Evolutionary conservation across 1,140 invertebrate species (phyloP).

Genomic region (Andrena cerasifolii): DNA sequence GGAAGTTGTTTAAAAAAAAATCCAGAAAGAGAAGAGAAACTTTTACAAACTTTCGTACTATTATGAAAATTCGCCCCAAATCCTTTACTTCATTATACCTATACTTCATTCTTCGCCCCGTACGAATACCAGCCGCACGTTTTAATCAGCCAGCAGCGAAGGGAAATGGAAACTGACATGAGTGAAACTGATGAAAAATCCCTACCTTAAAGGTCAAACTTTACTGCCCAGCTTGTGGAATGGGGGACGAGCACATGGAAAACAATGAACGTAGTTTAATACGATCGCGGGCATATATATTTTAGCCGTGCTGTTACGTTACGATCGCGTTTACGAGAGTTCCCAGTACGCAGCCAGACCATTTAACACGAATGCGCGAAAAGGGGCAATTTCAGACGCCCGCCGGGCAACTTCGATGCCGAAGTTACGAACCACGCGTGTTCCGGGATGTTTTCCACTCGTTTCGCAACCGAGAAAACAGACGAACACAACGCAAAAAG

Average conservation of each 20-base stretch:
- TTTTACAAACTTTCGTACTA: too few relatives aligned
- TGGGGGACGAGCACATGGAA: neutral
- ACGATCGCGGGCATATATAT: neutral
- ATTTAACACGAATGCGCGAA: neutral
- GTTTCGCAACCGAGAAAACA: neutral
- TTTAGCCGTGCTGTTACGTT: neutral
- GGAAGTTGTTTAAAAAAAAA: too few relatives aligned
- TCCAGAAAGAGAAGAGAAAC: too few relatives aligned
- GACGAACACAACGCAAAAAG: neutral
- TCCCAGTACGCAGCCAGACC: neutral
- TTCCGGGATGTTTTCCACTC: neutral
- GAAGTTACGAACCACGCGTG: neutral
- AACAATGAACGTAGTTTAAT: neutral
- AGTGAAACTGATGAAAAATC: neutral
- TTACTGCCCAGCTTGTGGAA: neutral
- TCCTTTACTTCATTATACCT: too few relatives aligned
- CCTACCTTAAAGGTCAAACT: neutral
- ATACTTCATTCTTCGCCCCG: neutral
- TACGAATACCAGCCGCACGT: too few relatives aligned
- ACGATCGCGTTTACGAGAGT: conserved; percentile 27
- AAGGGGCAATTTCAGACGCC: neutral
- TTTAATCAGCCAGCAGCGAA: neutral
- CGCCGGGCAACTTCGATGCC: too few relatives aligned
- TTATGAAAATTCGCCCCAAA: too few relatives aligned
- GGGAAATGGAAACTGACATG: too few relatives aligned